Evolutionary conservation across 2,888 invertebrate species (phyloP).

Genomic region (Leistus spinibarbis): DNA sequence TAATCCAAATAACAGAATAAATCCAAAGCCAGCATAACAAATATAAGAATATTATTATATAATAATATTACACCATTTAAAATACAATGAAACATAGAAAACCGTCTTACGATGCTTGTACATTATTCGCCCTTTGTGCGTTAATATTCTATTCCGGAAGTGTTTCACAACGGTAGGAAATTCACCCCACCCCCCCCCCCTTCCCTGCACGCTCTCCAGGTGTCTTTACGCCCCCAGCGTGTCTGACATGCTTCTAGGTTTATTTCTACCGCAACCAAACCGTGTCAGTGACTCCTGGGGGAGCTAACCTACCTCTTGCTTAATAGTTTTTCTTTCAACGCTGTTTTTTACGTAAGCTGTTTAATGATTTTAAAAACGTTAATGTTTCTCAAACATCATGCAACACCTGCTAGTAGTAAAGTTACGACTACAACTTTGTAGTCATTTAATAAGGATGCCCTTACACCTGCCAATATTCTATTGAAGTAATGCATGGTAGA

Average conservation of each 20-base stretch:
- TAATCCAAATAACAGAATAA: not conserved
- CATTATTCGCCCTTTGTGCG: conserved; percentile 33
- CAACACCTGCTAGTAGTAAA: no score
- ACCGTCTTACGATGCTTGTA: conserved; percentile 3
- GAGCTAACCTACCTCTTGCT: not conserved
- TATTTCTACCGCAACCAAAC: not conserved
- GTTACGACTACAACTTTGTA: no score
- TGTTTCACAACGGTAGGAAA: conserved; percentile 9
- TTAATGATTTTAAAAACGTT: not conserved
- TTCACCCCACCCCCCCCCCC: not conserved
- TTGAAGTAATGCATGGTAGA: no score
- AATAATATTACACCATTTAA: no score
- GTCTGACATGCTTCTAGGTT: not conserved
- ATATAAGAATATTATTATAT: no score
- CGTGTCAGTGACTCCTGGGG: not conserved
- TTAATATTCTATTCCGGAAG: conserved; percentile 33
- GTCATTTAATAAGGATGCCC: no score
- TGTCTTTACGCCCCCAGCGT: not conserved
- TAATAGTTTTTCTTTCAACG: not conserved
- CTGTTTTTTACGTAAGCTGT: not conserved
- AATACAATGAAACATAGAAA: no score
- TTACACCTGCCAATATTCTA: no score
- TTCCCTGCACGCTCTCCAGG: no score
- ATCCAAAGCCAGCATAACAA: no score
- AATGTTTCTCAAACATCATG: not conserved